Conservation (phyloP, 1,140 invertebrate species). For the Rhopalosiphum padi region DNA sequence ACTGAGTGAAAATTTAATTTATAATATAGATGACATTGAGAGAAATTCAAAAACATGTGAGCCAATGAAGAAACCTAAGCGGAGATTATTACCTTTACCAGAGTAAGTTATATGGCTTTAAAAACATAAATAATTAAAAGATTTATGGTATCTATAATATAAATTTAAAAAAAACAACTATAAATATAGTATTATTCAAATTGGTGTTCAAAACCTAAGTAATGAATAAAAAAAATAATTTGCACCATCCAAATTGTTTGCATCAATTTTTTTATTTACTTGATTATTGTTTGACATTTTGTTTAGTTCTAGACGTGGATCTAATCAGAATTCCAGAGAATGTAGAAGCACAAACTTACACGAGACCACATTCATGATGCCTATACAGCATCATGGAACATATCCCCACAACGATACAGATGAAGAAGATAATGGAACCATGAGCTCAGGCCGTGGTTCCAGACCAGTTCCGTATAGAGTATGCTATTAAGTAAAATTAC, state of each 20-base stretch:
- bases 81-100: conserved; percentile 37
- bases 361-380: conserved; percentile 53
- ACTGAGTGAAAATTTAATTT: neutral
- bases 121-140: neutral
- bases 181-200: neutral
- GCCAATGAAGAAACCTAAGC: conserved; percentile 8
- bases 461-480: conserved; percentile 38
- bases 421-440: conserved; percentile 30
- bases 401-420: conserved; percentile 26
- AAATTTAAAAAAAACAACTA: neutral
- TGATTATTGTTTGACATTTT: neutral
- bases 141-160: neutral
- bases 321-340: conserved; percentile 40
- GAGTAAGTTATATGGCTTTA: conserved; percentile 14
- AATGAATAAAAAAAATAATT: neutral
- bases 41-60: conserved; percentile 52
- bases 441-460: neutral
- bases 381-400: conserved; percentile 3
- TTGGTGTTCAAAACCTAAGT: neutral
- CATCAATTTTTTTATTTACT: neutral
- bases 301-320: conserved; percentile 26
- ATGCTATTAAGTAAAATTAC: conserved; percentile 13
- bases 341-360: conserved; percentile 45
- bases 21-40: conserved; percentile 24
- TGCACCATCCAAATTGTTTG: no score